A percentile compares a stretch with the other conserved stretches of the same genome.
phyloP scores from a whole-genome alignment of 2,113 vertebrate genomes.

The Pteruthius melanotis region DNA sequence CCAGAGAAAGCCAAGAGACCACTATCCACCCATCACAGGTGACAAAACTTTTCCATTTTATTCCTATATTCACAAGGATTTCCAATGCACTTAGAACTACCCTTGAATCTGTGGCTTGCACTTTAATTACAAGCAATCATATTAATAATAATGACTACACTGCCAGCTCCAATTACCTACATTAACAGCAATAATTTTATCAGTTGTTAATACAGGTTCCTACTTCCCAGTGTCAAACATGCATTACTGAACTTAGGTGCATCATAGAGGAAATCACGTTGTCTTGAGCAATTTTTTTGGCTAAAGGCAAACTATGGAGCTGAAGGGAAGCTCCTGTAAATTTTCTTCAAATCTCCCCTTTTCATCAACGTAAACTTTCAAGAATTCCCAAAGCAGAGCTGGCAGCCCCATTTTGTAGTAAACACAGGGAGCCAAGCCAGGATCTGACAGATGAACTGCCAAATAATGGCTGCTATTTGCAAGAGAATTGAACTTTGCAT shows the following conservation, averaged over 20 bases:
- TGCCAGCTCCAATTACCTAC: not conserved
- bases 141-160: not conserved
- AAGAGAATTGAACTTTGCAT: conserved; percentile 63
- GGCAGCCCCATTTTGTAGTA: conserved; percentile 44
- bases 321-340: not conserved
- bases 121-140: not conserved
- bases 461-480: conserved; percentile 60
- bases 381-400: not conserved
- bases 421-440: conserved; percentile 55
- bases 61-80: not conserved
- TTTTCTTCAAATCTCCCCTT: not conserved
- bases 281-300: not conserved
- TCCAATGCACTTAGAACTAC: not conserved
- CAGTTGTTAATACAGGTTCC: not conserved
- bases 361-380: conserved; percentile 18
- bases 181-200: not conserved
- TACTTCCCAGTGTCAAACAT: not conserved
- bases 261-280: not conserved
- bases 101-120: not conserved
- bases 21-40: fast-evolving
- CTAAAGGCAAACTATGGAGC: not conserved
- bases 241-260: not conserved
- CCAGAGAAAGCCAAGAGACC: not conserved
- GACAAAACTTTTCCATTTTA: not conserved
- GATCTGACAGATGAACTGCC: conserved; percentile 53